phyloP scores from a whole-genome alignment of 2,113 vertebrate genomes.

The Rutilus rutilus region DNA sequence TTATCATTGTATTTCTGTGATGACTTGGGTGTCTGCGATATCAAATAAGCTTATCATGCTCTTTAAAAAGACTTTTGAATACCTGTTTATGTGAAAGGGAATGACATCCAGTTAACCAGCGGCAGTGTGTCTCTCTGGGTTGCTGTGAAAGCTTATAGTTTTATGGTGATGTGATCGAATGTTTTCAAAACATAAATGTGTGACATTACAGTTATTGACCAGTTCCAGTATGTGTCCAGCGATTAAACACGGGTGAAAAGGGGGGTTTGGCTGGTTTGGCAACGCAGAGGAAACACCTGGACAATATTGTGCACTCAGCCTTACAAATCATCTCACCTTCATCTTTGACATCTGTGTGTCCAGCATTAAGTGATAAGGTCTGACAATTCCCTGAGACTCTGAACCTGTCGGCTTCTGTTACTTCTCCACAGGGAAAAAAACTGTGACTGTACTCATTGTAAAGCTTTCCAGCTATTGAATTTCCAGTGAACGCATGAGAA shows the following conservation, averaged over 20 bases:
- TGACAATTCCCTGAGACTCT: background rate
- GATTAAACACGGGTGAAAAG: background rate
- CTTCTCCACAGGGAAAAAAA: background rate
- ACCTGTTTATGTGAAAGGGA: background rate
- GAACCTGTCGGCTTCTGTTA: background rate
- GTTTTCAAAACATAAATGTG: background rate
- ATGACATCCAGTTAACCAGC: background rate
- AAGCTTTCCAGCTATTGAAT: background rate
- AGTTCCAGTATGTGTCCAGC: background rate
- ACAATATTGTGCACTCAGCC: background rate
- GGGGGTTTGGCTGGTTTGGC: background rate
- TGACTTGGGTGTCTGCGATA: background rate
- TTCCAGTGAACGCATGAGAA: background rate
- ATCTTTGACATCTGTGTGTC: conserved; percentile 6
- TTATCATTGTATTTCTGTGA: background rate
- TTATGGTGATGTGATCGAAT: background rate
- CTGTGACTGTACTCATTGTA: background rate
- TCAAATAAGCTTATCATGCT: background rate
- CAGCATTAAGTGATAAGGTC: background rate
- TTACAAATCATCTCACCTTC: background rate
- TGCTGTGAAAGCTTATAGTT: background rate
- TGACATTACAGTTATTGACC: background rate
- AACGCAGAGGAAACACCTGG: background rate
- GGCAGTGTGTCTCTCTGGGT: background rate
- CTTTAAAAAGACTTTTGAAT: background rate